phyloP scores from a whole-genome alignment of 2,113 vertebrate genomes.

The Syngnathoides biaculeatus region DNA sequence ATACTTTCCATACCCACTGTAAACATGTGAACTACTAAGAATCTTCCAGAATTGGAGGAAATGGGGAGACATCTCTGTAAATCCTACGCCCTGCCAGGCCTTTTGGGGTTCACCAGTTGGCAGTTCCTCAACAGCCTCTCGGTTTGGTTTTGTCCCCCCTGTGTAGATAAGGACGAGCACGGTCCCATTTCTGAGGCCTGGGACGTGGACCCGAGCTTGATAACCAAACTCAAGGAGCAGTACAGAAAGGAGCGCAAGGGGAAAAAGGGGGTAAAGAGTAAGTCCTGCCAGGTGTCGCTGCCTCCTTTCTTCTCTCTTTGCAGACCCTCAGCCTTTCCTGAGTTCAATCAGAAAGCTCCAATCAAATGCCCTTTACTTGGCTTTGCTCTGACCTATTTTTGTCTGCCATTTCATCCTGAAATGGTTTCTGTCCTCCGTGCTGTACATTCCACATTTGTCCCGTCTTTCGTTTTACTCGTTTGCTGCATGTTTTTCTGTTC shows the following conservation, averaged over 20 bases:
- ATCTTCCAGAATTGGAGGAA: conserved; percentile 20
- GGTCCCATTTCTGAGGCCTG: conserved; percentile 94
- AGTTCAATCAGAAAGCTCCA: conserved; percentile 43
- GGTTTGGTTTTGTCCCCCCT: conserved; percentile 84
- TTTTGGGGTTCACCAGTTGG: conserved; percentile 26
- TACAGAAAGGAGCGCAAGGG: conserved; percentile 99
- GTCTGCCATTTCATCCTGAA: conserved; percentile 37
- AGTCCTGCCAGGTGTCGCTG: conserved; percentile 81
- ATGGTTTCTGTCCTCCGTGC: conserved; percentile 24
- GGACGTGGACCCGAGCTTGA: conserved; percentile 99
- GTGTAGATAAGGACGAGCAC: conserved; percentile 98
- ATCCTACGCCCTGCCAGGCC: conserved; percentile 21
- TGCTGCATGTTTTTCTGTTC: conserved; percentile 37
- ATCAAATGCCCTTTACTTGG: conserved; percentile 29
- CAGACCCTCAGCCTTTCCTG: conserved; percentile 50
- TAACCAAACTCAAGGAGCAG: conserved; percentile 99
- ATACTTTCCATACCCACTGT: conserved; percentile 2
- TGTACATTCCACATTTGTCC: conserved; percentile 11
- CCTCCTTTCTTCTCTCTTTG: conserved; percentile 58
- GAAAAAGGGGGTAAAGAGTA: conserved; percentile 99
- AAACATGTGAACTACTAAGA: conserved; percentile 20
- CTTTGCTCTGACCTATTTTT: conserved; percentile 25
- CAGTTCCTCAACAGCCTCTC: conserved; percentile 77
- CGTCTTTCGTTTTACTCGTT: conserved; percentile 10
- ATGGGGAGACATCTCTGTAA: conserved; percentile 8